Conservation (phyloP, 2,797 vertebrate genomes). For the Chrosomus eos region DNA sequence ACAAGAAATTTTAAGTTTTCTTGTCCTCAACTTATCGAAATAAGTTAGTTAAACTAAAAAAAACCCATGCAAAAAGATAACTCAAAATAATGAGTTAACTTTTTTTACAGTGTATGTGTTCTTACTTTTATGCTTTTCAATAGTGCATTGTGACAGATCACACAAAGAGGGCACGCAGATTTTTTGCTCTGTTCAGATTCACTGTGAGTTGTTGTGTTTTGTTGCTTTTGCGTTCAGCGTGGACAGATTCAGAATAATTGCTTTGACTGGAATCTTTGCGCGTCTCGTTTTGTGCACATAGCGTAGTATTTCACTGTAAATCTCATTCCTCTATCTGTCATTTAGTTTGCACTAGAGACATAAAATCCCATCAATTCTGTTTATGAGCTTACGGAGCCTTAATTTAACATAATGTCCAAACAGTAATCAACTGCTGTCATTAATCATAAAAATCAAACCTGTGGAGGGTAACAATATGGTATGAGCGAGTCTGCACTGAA, state of each 20-base stretch:
- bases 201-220: neutral
- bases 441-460: conserved; percentile 55
- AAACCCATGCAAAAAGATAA: too few species aligned
- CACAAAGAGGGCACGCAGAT: rapidly evolving
- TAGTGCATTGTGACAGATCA: neutral
- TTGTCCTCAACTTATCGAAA: too few species aligned
- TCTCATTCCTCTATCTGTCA: conserved; percentile 11
- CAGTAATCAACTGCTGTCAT: conserved; percentile 53
- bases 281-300: neutral
- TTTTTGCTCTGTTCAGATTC: neutral
- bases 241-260: neutral
- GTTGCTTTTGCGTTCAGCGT: neutral
- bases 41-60: too few species aligned
- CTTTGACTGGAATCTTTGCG: neutral
- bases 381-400: conserved; percentile 47
- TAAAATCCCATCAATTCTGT: conserved; percentile 39
- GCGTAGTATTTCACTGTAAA: neutral
- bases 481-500: neutral
- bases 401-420: conserved; percentile 55
- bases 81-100: too few species aligned
- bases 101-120: too few species aligned
- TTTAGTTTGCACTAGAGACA: conserved; percentile 22
- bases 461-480: neutral
- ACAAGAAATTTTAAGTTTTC: too few species aligned
- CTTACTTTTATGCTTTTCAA: neutral